These are phyloP conservation scores for Hipposideros larvatus DNA, from an alignment of 2,797 vertebrate genomes.

Conservation along the genomic window DNA sequence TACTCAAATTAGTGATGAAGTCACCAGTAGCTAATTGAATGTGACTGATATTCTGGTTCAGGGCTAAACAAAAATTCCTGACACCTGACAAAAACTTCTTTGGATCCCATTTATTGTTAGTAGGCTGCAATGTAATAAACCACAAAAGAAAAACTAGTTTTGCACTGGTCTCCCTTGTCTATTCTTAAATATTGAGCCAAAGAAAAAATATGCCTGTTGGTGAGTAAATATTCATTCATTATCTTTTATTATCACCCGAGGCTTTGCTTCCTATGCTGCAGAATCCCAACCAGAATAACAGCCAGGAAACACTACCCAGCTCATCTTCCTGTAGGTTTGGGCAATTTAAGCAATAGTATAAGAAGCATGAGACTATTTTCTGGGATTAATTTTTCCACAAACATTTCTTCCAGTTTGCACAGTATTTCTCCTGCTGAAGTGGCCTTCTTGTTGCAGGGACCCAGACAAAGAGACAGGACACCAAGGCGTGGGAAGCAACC, in stretches of 20 bases:
- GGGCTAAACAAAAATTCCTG: background rate
- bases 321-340: conserved; percentile 56
- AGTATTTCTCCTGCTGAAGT: conserved; percentile 36
- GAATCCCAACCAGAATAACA: conserved; percentile 75
- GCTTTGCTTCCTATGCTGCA: conserved; percentile 50
- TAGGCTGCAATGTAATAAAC: conserved; percentile 49
- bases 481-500: too few species aligned
- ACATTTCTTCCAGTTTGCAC: conserved; percentile 52
- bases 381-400: conserved; percentile 68
- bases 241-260: conserved; percentile 72
- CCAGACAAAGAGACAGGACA: too few species aligned
- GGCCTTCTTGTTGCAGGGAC: too few species aligned
- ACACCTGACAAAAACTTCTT: background rate
- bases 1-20: background rate
- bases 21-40: background rate
- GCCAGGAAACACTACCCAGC: conserved; percentile 61
- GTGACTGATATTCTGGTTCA: background rate
- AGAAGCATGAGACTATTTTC: background rate
- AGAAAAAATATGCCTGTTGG: conserved; percentile 53
- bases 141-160: background rate
- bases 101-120: background rate
- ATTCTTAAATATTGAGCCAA: conserved; percentile 27
- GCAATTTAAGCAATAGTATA: conserved; percentile 35
- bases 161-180: background rate
- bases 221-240: conserved; percentile 62